These are phyloP conservation scores for Hemicentrotus pulcherrimus DNA, from an alignment of 35 echinoderm and acorn worm genomes.

Conservation along the genomic window DNA sequence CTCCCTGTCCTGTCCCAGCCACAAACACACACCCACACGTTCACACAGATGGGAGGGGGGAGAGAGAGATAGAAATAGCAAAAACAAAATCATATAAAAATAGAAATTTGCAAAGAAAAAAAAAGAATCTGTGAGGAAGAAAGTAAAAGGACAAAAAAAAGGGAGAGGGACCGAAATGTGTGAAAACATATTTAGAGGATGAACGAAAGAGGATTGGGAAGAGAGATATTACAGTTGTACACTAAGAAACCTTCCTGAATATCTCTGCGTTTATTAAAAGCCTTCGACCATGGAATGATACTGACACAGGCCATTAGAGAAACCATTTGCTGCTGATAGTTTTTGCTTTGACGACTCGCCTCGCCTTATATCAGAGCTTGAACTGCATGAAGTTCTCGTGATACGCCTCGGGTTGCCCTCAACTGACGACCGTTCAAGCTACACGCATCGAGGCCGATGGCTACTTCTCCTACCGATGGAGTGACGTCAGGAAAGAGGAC, in stretches of 20 bases:
- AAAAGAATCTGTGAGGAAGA: background rate
- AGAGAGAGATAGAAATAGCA: background rate
- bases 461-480: background rate
- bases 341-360: conserved; percentile 16
- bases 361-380: background rate
- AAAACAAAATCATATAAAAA: background rate
- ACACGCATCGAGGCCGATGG: background rate
- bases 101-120: background rate
- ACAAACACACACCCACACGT: too few relatives aligned
- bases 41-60: too few relatives aligned
- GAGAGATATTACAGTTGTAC: background rate
- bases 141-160: background rate
- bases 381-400: background rate
- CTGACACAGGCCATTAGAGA: background rate
- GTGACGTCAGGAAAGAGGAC: background rate
- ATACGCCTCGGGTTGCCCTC: background rate
- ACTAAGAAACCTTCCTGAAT: background rate
- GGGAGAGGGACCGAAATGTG: background rate
- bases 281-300: background rate
- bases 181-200: background rate
- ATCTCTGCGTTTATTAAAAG: background rate
- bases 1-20: too few relatives aligned
- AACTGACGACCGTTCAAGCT: background rate
- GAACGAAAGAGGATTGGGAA: background rate
- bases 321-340: conserved; percentile 3